Percentiles rank a stretch among this genome's conserved stretches.
Evolutionary conservation across 2,113 vertebrate genomes (phyloP).

Genomic region (Mugil cephalus): DNA sequence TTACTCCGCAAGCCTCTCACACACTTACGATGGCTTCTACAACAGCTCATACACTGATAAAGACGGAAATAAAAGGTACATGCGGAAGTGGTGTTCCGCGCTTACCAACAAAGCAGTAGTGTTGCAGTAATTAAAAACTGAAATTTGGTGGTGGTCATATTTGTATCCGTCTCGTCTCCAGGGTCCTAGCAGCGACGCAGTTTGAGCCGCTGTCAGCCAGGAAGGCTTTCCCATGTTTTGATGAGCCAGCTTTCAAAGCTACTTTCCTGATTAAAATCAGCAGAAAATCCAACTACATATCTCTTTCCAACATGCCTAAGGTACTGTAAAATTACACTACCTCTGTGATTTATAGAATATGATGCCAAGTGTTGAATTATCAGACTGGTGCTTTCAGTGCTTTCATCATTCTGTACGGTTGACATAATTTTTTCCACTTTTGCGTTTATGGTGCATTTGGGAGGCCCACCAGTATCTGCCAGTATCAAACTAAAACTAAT

Average conservation of each 20-base stretch:
- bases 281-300: conserved; percentile 85
- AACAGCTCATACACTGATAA: conserved; percentile 89
- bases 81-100: not conserved
- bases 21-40: conserved; percentile 92
- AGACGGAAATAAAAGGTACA: conserved; percentile 81
- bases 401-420: not conserved
- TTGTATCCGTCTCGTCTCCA: conserved; percentile 59
- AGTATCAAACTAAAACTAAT: too few relatives aligned
- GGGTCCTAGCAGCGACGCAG: conserved; percentile 94
- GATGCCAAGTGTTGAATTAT: conserved; percentile 4
- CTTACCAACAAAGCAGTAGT: not conserved
- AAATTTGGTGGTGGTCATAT: not conserved
- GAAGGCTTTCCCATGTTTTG: conserved; percentile 97
- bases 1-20: conserved; percentile 89
- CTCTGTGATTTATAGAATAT: not conserved
- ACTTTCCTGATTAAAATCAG: conserved; percentile 90
- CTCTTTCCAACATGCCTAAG: conserved; percentile 97
- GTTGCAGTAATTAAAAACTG: not conserved
- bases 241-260: conserved; percentile 96
- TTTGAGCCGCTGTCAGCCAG: conserved; percentile 95
- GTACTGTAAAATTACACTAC: conserved; percentile 74
- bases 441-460: not conserved
- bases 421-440: not conserved
- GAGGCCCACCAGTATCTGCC: too few relatives aligned
- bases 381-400: not conserved